Evolutionary conservation across 2,888 invertebrate genomes (phyloP), one percentile per base, ranked within the genome.

Genomic region (Apantesis nais): DNA sequence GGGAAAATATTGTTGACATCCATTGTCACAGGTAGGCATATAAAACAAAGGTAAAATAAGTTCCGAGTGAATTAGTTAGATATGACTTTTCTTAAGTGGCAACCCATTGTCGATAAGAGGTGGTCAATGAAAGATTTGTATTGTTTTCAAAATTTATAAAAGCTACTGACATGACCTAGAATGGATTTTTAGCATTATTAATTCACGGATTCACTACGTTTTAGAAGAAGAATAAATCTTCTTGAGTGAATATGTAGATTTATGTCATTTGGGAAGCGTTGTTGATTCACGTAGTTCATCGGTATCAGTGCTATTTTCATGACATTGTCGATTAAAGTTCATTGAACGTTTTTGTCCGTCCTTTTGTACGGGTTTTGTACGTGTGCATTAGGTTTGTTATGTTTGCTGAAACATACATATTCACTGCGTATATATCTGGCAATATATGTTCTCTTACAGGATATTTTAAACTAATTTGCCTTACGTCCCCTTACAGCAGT

Each of bases 261-360:
- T 5, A 25, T 44, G 31, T 44, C 19, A 63, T 63, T 63, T 41
- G 8, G 31, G 44, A 44, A 63, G 11, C 22, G 61, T 48, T 62
- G 60, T 44, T 8, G 0, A 55, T 37, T 37, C 39, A 41, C 39
- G 9, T 48, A 25, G 64, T 71, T 67, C 64, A 70, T 65, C 39
- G 70, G 37, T 52, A 52, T 34, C 11, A 48, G 62, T 25, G 41
- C 67, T 67, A 61, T 74, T 75, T 73, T 74, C 74, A 75, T 81
- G 81, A 83, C 81, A 79, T 81, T 79, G 76, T 61, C 25, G 61
- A 66, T 39, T 52, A n/a, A 72, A 76, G 81, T 76, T 81, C 75
- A 60, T 67, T 72, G 82, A 76, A 75, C 80, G 73, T 64, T 75
- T 78, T 76, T 55, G 71, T 68, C 29, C 62, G 81, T 78, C 80